Conservation (phyloP, 2,113 vertebrate species). For the Melierax canorus region DNA sequence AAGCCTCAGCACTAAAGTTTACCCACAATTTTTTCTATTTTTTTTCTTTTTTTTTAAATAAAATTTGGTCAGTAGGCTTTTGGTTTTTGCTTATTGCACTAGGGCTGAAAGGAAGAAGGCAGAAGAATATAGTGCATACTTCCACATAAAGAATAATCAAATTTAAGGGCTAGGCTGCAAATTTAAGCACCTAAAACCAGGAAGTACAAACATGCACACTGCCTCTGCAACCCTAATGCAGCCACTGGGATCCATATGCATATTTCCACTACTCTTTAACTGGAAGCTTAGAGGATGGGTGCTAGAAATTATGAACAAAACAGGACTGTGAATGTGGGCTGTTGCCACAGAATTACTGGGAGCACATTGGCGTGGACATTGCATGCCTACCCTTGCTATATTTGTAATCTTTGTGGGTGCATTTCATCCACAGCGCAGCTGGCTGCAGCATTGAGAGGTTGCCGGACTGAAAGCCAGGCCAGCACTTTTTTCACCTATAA, state of each 20-base stretch:
- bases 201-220: neutral
- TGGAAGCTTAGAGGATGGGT: neutral
- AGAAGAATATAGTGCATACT: neutral
- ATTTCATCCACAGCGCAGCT: neutral
- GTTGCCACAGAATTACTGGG: neutral
- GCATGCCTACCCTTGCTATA: neutral
- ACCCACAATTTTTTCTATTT: neutral
- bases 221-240: neutral
- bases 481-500: neutral
- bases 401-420: neutral
- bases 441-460: neutral
- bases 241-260: neutral
- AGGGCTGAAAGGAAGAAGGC: neutral
- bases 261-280: neutral
- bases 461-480: neutral
- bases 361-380: rapidly evolving
- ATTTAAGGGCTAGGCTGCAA: neutral
- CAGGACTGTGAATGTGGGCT: neutral
- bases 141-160: neutral
- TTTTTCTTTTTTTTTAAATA: neutral
- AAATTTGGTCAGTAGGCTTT: neutral
- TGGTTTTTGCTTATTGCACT: neutral
- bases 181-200: neutral
- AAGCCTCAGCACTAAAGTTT: neutral
- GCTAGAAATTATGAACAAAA: neutral